These are phyloP conservation scores for Drosophila serrata DNA, from an alignment of 1,140 invertebrate genomes.

Conservation along the genomic window DNA sequence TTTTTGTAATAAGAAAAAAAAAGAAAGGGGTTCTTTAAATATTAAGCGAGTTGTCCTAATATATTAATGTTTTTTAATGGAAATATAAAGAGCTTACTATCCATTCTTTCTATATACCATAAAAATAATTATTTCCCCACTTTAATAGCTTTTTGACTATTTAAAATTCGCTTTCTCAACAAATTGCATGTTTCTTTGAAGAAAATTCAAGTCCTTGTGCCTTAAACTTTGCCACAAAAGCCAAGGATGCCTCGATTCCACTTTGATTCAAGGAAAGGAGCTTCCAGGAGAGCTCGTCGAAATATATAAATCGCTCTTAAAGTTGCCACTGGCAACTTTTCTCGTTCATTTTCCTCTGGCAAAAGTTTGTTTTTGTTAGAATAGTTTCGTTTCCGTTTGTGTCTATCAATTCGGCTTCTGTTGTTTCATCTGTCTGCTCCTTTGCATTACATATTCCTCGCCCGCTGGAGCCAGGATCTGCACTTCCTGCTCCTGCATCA, in stretches of 20 bases:
- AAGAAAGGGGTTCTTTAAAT: neutral
- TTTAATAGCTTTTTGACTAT: conserved; percentile 4
- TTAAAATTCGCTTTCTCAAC: neutral
- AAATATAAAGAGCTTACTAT: neutral
- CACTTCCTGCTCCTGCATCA: conserved; percentile 1
- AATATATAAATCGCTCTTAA: conserved; percentile 30
- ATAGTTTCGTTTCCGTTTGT: conserved; percentile 46
- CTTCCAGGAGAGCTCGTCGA: neutral
- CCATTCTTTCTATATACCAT: neutral
- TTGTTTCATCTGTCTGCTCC: conserved; percentile 49
- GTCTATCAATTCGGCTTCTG: conserved; percentile 48
- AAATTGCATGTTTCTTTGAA: neutral
- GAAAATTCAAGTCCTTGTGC: conserved; percentile 16
- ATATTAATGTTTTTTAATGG: neutral
- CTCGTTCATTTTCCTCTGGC: conserved; percentile 33
- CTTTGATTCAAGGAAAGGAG: conserved; percentile 22
- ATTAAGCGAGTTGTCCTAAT: neutral
- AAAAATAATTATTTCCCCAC: neutral
- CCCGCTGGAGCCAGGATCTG: conserved; percentile 17
- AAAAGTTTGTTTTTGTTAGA: conserved; percentile 45
- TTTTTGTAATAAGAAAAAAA: neutral
- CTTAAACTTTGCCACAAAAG: conserved; percentile 16
- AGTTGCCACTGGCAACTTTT: conserved; percentile 35
- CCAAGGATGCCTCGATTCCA: conserved; percentile 18
- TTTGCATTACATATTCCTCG: conserved; percentile 40